Evolutionary conservation across 2,888 invertebrate species (phyloP).

Genomic region (Luperina testacea): DNA sequence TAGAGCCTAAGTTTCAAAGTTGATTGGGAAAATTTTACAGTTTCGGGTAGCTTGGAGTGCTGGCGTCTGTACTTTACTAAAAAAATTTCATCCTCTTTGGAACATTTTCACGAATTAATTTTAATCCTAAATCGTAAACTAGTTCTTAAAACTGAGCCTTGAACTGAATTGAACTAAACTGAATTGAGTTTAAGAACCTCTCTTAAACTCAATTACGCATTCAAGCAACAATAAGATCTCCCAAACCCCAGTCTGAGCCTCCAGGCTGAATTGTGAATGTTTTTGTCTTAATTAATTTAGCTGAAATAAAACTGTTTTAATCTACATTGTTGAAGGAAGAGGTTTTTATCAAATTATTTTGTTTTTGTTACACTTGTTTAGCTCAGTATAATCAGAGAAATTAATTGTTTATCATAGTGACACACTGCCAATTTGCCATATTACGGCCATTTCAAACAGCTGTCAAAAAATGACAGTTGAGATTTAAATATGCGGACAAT

Average conservation of each 20-base stretch:
- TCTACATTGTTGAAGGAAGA: background rate
- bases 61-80: background rate
- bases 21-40: too few relatives aligned
- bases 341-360: background rate
- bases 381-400: background rate
- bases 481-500: background rate
- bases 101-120: background rate
- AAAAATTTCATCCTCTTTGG: background rate
- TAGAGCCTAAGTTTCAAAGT: too few relatives aligned
- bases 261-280: constrained; percentile 9
- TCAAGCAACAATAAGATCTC: constrained; percentile 22
- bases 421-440: too few relatives aligned
- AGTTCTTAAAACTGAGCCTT: constrained; percentile 18
- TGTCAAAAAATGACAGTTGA: background rate
- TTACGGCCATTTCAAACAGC: too few relatives aligned
- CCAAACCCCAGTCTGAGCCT: constrained; percentile 18
- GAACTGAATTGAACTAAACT: too few relatives aligned
- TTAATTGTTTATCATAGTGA: background rate
- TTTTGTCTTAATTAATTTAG: constrained; percentile 27
- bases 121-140: constrained; percentile 10
- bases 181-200: too few relatives aligned
- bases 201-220: constrained; percentile 39
- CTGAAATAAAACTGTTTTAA: constrained; percentile 18
- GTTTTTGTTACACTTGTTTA: constrained; percentile 1
- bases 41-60: too few relatives aligned